These are phyloP conservation scores for Cheumatopsyche charites DNA, from an alignment of 1,140 invertebrate genomes.

Conservation along the genomic window DNA sequence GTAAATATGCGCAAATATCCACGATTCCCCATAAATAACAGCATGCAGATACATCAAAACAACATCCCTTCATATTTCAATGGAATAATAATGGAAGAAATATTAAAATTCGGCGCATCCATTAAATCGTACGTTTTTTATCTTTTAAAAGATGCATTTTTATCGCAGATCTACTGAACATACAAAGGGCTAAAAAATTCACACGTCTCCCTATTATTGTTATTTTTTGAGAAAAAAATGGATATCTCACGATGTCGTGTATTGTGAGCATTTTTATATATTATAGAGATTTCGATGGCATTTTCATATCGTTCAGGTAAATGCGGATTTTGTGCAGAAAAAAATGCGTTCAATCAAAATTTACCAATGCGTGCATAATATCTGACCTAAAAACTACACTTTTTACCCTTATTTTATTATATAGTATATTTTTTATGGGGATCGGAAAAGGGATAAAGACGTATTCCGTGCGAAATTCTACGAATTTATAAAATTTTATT, in stretches of 20 bases:
- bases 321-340: neutral
- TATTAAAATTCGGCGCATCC: too few relatives aligned
- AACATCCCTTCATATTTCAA: neutral
- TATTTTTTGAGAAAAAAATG: conserved; percentile 1
- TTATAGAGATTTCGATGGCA: conserved; percentile 2
- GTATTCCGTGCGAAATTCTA: conserved; percentile 30
- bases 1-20: conserved; percentile 45
- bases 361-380: conserved; percentile 46
- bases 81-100: neutral
- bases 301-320: conserved; percentile 36
- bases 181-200: conserved; percentile 8
- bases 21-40: neutral
- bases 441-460: conserved; percentile 4
- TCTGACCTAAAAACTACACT: conserved; percentile 46
- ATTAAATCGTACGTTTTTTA: neutral
- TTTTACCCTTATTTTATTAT: conserved; percentile 5
- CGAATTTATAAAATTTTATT: neutral
- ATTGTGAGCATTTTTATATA: neutral
- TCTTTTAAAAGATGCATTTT: conserved; percentile 1
- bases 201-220: neutral
- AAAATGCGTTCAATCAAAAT: conserved; percentile 34
- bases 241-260: conserved; percentile 19
- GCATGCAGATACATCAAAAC: neutral
- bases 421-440: conserved; percentile 12
- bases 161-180: conserved; percentile 3